phyloP scores from a whole-genome alignment of 2,888 invertebrate species.

The Hypomecis atomaria region DNA sequence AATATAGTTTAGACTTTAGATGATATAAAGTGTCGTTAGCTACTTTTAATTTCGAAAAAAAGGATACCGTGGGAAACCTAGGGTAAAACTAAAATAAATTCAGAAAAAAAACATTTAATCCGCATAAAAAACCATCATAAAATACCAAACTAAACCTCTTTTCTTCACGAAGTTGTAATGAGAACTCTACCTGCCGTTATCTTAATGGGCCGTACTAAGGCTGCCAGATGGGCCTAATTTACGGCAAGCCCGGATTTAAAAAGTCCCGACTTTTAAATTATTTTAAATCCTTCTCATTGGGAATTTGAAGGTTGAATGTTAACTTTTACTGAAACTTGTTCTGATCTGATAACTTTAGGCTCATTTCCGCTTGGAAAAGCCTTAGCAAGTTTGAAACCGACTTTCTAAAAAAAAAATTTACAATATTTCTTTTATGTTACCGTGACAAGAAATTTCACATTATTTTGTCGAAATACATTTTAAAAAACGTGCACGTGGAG shows the following conservation, averaged over 20 bases:
- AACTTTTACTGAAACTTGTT: constrained; percentile 1
- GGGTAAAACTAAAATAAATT: too few relatives aligned
- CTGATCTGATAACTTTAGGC: neutral
- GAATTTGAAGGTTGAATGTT: neutral
- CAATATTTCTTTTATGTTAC: too few relatives aligned
- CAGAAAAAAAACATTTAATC: too few relatives aligned
- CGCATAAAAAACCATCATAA: neutral
- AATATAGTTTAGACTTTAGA: too few relatives aligned
- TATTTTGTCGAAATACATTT: too few relatives aligned
- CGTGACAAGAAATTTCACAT: too few relatives aligned
- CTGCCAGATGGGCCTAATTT: constrained; percentile 31
- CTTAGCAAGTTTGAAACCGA: too few relatives aligned
- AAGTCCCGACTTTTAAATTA: constrained; percentile 15
- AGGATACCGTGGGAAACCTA: too few relatives aligned
- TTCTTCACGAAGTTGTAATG: constrained; percentile 7
- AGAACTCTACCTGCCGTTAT: constrained; percentile 46
- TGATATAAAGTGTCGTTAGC: too few relatives aligned
- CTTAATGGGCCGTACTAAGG: constrained; percentile 47
- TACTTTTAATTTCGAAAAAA: too few relatives aligned
- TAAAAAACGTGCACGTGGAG: too few relatives aligned
- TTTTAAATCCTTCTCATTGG: constrained; percentile 6
- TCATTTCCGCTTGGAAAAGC: neutral
- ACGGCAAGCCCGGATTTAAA: constrained; percentile 29
- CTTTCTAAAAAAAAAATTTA: too few relatives aligned
- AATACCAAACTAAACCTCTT: neutral